Conservation (phyloP, 2,113 vertebrate genomes). For the Erythrocebus patas region DNA sequence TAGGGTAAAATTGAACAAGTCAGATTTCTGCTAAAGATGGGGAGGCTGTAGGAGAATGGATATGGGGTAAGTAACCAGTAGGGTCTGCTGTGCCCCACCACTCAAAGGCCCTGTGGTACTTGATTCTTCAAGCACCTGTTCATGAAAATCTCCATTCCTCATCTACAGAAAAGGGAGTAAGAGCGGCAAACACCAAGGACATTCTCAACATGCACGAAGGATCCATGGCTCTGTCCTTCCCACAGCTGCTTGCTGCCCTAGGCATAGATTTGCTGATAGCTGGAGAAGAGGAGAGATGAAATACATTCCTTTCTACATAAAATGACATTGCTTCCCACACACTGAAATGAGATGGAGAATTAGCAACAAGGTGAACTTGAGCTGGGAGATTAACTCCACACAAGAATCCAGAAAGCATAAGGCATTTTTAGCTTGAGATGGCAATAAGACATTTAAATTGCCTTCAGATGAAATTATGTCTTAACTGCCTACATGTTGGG, state of each 20-base stretch:
- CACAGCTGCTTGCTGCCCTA: neutral
- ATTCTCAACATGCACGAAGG: neutral
- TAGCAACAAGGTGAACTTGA: conserved; percentile 55
- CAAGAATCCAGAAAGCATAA: conserved; percentile 25
- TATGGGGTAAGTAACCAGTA: neutral
- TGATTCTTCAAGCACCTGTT: neutral
- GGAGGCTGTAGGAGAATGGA: neutral
- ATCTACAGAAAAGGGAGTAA: neutral
- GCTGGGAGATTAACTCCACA: conserved; percentile 46
- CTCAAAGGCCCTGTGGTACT: neutral
- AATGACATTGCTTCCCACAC: neutral
- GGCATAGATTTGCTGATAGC: neutral
- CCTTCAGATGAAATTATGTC: conserved; percentile 57
- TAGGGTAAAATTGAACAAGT: neutral
- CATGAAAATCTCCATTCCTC: neutral
- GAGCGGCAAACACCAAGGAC: neutral
- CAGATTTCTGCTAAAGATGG: conserved; percentile 1
- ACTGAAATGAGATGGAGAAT: conserved; percentile 46
- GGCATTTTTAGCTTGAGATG: conserved; percentile 62
- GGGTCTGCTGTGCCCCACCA: neutral
- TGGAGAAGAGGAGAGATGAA: neutral
- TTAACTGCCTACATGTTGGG: neutral
- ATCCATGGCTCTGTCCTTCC: neutral
- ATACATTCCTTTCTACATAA: neutral
- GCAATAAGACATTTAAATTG: conserved; percentile 62